phyloP scores from a whole-genome alignment of 1,140 invertebrate species.

The Drosophila pruinosa region DNA sequence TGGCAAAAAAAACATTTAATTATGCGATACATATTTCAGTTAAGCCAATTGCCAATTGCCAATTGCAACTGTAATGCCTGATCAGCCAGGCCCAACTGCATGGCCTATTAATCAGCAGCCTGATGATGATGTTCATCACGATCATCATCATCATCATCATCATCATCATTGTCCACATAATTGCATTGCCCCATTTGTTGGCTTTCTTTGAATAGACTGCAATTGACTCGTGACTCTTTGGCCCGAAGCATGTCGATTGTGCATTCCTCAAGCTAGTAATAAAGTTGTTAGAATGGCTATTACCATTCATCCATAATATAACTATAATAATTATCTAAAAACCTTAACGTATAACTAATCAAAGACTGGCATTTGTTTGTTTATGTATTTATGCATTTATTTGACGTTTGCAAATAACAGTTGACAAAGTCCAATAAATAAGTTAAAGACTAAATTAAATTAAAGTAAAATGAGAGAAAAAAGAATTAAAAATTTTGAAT shows the following conservation, averaged over 20 bases:
- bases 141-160: background rate
- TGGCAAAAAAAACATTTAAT: conserved; percentile 42
- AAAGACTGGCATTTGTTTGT: too few species aligned
- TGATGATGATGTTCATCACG: background rate
- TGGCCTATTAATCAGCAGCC: conserved; percentile 19
- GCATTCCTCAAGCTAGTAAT: background rate
- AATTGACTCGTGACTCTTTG: background rate
- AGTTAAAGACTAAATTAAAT: too few species aligned
- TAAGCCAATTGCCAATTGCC: conserved; percentile 18
- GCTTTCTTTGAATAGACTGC: background rate
- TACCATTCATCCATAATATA: background rate
- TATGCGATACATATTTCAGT: conserved; percentile 34
- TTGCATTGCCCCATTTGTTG: background rate
- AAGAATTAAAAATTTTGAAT: too few species aligned
- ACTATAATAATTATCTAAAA: background rate
- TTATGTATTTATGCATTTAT: too few species aligned
- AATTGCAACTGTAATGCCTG: conserved; percentile 14
- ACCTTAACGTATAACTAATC: background rate
- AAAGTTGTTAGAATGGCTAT: background rate
- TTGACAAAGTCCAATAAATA: too few species aligned
- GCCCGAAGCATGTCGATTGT: background rate
- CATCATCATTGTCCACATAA: background rate
- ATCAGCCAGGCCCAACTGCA: conserved; percentile 24
- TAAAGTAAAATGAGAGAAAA: too few species aligned
- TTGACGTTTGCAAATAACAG: too few species aligned